These are phyloP conservation scores for Tipula vernalis DNA, from an alignment of 2,888 invertebrate species.

Conservation along the genomic window DNA sequence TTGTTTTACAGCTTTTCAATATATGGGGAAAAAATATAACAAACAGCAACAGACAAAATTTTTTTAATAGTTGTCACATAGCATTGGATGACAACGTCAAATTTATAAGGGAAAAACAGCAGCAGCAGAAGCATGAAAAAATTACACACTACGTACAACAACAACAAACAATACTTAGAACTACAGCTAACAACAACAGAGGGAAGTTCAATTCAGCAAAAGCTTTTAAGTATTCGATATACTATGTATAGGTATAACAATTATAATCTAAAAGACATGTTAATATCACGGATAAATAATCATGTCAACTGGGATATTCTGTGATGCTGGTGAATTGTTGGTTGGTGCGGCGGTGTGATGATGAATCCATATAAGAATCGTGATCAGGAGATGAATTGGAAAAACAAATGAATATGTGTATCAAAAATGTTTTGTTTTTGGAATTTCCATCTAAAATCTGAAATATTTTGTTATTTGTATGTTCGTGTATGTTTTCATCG, in stretches of 20 bases:
- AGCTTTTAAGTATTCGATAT: not conserved
- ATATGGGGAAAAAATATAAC: not conserved
- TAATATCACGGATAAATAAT: not conserved
- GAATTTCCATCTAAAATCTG: not conserved
- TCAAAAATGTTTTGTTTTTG: not conserved
- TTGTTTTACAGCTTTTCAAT: not conserved
- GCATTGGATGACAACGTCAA: not conserved
- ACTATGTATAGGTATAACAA: not conserved
- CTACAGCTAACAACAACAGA: not conserved
- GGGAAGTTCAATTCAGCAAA: not conserved
- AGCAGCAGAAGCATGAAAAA: not conserved
- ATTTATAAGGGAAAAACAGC: not conserved
- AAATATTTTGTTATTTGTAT: not conserved
- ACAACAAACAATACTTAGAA: not conserved
- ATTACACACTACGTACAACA: not conserved
- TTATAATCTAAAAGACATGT: not conserved
- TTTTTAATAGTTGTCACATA: not conserved
- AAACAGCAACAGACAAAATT: not conserved
- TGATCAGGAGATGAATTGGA: not conserved
- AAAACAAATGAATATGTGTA: not conserved
- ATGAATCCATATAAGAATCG: not conserved
- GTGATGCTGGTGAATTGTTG: not conserved
- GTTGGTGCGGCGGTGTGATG: not conserved
- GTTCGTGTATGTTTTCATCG: not conserved
- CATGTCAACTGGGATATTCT: not conserved